phyloP scores from a whole-genome alignment of 2,888 invertebrate genomes.

The Andrena dorsata region DNA sequence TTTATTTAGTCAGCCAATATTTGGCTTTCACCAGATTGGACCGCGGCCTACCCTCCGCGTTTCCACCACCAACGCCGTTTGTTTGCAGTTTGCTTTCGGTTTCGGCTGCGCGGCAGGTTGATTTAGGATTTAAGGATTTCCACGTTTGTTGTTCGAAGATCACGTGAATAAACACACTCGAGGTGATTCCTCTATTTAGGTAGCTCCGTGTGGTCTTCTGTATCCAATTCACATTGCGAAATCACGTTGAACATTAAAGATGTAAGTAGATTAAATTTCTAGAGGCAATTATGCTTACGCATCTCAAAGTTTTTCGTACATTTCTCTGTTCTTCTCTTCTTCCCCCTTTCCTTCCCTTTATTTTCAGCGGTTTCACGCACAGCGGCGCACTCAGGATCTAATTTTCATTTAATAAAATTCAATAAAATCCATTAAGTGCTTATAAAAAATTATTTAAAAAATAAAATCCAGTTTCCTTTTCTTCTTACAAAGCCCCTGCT shows the following conservation, averaged over 20 bases:
- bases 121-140: conserved; percentile 84
- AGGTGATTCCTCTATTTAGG: conserved; percentile 79
- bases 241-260: not conserved
- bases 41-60: conserved; percentile 51
- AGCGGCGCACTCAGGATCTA: too few species aligned
- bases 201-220: conserved; percentile 67
- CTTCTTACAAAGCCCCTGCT: too few species aligned
- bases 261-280: not conserved
- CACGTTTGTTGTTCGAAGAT: conserved; percentile 82
- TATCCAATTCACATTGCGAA: conserved; percentile 37
- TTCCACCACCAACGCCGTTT: conserved; percentile 69
- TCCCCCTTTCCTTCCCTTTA: too few species aligned
- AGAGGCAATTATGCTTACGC: too few species aligned
- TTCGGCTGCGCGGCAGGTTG: conserved; percentile 78
- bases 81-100: conserved; percentile 79
- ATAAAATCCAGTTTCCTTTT: too few species aligned
- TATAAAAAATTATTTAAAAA: too few species aligned
- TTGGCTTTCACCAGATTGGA: conserved; percentile 81
- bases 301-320: too few species aligned
- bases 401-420: too few species aligned
- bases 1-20: conserved; percentile 82
- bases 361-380: too few species aligned
- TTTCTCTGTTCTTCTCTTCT: too few species aligned
- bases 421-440: too few species aligned
- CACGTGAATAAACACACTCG: conserved; percentile 81